These are phyloP conservation scores for Nephrotoma appendiculata DNA, from an alignment of 2,888 invertebrate species.

Conservation along the genomic window DNA sequence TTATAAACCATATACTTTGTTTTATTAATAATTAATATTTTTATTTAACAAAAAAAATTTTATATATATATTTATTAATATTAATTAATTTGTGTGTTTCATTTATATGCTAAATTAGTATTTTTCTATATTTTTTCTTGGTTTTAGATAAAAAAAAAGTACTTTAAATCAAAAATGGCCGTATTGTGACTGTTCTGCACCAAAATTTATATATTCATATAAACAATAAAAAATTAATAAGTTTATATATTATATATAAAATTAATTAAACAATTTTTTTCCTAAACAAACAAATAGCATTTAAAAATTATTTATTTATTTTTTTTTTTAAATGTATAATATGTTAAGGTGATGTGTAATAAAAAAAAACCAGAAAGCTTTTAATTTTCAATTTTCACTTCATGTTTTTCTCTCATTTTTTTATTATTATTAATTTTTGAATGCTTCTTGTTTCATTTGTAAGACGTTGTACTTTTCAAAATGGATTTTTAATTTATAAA, in stretches of 20 bases:
- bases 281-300: neutral
- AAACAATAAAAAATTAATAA: slow-evolving; percentile 1
- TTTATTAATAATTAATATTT: neutral
- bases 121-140: slow-evolving; percentile 3
- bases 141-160: slow-evolving; percentile 2
- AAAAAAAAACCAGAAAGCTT: neutral
- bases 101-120: slow-evolving; percentile 2
- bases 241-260: neutral
- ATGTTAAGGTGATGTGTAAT: neutral
- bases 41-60: neutral
- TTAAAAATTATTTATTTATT: neutral
- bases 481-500: neutral
- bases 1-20: neutral
- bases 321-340: neutral
- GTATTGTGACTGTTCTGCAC: slow-evolving; percentile 5
- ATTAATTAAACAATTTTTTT: neutral
- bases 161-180: slow-evolving; percentile 3
- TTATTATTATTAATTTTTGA: neutral
- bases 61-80: neutral
- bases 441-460: neutral
- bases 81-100: neutral
- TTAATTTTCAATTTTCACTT: neutral
- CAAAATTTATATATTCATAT: slow-evolving; percentile 2
- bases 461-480: neutral
- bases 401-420: neutral